Evolutionary conservation across 2,113 vertebrate species (phyloP).

Genomic region (Harpagus bidentatus): DNA sequence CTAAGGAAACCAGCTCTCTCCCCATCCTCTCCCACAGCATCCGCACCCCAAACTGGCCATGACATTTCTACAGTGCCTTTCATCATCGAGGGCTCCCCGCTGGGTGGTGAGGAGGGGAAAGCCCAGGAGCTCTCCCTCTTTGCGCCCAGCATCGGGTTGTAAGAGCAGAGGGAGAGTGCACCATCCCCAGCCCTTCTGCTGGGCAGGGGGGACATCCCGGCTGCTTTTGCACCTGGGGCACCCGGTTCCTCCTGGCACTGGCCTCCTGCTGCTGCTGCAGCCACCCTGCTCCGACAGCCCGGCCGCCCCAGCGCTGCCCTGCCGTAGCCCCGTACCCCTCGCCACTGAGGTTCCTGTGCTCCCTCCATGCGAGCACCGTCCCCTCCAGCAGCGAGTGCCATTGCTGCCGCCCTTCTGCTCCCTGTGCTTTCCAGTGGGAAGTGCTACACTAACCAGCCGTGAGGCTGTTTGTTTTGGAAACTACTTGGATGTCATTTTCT

Average conservation of each 20-base stretch:
- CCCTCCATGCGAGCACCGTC: fast-evolving
- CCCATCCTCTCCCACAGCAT: background rate
- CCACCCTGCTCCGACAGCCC: fast-evolving
- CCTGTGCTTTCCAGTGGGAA: background rate
- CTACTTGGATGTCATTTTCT: background rate
- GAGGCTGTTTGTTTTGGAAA: background rate
- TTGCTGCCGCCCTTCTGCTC: background rate
- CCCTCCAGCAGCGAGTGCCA: background rate
- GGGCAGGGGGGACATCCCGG: background rate
- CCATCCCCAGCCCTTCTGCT: background rate
- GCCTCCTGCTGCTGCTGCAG: background rate
- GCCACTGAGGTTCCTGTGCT: fast-evolving
- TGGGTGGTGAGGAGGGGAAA: background rate
- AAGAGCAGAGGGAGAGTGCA: background rate
- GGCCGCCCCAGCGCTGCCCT: background rate
- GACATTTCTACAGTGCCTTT: slow-evolving; percentile 18
- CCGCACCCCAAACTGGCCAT: background rate
- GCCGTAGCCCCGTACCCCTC: fast-evolving
- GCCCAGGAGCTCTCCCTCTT: background rate
- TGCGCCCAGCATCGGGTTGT: fast-evolving
- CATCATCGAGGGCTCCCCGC: background rate
- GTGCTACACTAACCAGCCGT: fast-evolving
- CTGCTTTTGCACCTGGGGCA: background rate
- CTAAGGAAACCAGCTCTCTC: background rate
- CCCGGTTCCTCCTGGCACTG: background rate